Evolutionary conservation across 2,797 vertebrate species (phyloP).

Genomic region (Nyctibius grandis): DNA sequence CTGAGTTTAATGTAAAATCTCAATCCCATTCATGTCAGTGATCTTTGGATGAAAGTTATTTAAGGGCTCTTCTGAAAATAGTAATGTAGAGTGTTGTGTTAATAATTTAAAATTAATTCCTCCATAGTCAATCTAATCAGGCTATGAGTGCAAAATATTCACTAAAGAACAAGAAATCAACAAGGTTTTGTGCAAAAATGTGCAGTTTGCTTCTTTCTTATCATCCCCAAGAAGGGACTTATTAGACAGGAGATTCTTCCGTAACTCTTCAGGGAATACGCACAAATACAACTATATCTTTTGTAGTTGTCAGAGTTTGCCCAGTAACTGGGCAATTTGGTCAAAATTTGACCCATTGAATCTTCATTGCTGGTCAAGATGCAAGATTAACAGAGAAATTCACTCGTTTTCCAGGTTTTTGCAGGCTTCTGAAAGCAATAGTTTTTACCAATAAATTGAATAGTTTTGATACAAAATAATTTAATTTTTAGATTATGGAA

Average conservation of each 20-base stretch:
- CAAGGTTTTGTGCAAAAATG: fast-evolving
- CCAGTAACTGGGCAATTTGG: background rate
- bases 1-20: background rate
- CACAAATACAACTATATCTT: background rate
- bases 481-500: background rate
- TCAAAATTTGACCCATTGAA: background rate
- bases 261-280: background rate
- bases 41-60: background rate
- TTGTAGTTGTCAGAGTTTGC: background rate
- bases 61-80: background rate
- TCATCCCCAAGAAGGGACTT: background rate
- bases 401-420: fast-evolving
- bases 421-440: background rate
- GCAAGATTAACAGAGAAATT: background rate
- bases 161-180: background rate
- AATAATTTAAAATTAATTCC: background rate
- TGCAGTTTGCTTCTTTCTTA: background rate
- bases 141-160: background rate
- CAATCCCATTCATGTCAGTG: background rate
- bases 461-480: background rate
- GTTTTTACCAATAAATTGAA: background rate
- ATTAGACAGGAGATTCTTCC: background rate
- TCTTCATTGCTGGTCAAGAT: background rate
- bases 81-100: fast-evolving
- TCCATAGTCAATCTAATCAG: background rate